Conservation (phyloP, 2,797 vertebrate genomes). For the Sebastes variabilis region DNA sequence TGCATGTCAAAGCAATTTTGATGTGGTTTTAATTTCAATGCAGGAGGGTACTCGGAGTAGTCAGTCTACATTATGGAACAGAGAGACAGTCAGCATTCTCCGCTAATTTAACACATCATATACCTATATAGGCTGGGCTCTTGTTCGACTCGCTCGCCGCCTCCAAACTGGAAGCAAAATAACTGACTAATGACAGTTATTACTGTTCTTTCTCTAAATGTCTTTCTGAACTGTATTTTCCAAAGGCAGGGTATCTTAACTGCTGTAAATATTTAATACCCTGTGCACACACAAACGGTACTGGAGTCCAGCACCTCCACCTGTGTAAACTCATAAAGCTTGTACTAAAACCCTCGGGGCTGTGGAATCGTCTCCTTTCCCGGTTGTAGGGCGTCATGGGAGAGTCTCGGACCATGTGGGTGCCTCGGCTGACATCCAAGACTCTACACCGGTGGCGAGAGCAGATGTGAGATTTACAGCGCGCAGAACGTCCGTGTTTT, state of each 20-base stretch:
- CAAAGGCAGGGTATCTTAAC: slow-evolving; percentile 48
- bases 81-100: slow-evolving; percentile 43
- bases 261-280: slow-evolving; percentile 65
- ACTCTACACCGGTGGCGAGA: slow-evolving; percentile 38
- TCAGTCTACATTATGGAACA: slow-evolving; percentile 39
- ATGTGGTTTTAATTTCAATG: slow-evolving; percentile 70
- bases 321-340: slow-evolving; percentile 74
- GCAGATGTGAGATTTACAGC: slow-evolving; percentile 69
- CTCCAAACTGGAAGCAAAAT: slow-evolving; percentile 38
- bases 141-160: slow-evolving; percentile 30
- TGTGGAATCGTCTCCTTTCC: slow-evolving; percentile 38
- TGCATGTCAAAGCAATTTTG: slow-evolving; percentile 69
- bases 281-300: slow-evolving; percentile 50
- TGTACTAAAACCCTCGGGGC: slow-evolving; percentile 43
- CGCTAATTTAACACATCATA: slow-evolving; percentile 57
- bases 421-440: slow-evolving; percentile 56
- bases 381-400: slow-evolving; percentile 39
- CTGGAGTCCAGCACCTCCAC: slow-evolving; percentile 60
- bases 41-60: slow-evolving; percentile 15
- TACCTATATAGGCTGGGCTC: slow-evolving; percentile 32
- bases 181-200: slow-evolving; percentile 43
- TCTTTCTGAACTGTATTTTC: slow-evolving; percentile 48
- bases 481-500: slow-evolving; percentile 57
- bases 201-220: slow-evolving; percentile 11
- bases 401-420: slow-evolving; percentile 55